phyloP scores from a whole-genome alignment of 92 coral and sea anemone genomes.

The Paragorgia papillata region DNA sequence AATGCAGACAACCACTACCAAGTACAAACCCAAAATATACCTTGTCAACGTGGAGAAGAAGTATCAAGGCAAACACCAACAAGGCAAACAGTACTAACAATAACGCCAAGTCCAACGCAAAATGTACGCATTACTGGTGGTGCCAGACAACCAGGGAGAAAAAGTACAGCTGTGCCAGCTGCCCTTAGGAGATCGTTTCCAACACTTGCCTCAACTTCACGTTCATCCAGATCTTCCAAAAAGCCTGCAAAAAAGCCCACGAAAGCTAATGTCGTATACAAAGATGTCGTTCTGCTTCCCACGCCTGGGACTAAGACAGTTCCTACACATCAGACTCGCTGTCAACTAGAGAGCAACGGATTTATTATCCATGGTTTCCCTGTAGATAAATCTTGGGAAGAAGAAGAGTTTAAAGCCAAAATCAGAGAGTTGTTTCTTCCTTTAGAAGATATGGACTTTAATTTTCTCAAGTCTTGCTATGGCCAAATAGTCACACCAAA shows the following conservation, averaged over 20 bases:
- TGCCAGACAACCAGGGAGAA: neutral
- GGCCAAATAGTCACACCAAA: slow-evolving; percentile 60
- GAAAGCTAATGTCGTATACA: slow-evolving; percentile 33
- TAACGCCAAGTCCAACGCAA: slow-evolving; percentile 7
- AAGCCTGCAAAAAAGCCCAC: slow-evolving; percentile 54
- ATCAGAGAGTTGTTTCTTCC: slow-evolving; percentile 53
- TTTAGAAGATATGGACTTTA: slow-evolving; percentile 28
- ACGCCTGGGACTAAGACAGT: slow-evolving; percentile 50
- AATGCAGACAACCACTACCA: slow-evolving; percentile 23
- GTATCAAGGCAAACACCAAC: slow-evolving; percentile 34
- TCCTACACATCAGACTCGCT: slow-evolving; percentile 61
- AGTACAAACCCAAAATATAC: too few relatives aligned
- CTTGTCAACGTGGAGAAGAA: slow-evolving; percentile 2
- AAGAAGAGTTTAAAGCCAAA: slow-evolving; percentile 46
- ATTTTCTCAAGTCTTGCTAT: slow-evolving; percentile 51
- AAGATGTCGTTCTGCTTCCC: slow-evolving; percentile 59
- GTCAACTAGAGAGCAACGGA: slow-evolving; percentile 50
- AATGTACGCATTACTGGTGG: neutral
- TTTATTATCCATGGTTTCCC: slow-evolving; percentile 56
- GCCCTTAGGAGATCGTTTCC: slow-evolving; percentile 57
- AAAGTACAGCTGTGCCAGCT: slow-evolving; percentile 42
- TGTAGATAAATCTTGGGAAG: slow-evolving; percentile 49
- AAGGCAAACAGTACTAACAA: too few relatives aligned
- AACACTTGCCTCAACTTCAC: slow-evolving; percentile 35
- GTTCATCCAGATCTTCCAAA: slow-evolving; percentile 42